These are phyloP conservation scores for Erythrocercus mccallii DNA, from an alignment of 2,113 vertebrate genomes.

Conservation along the genomic window DNA sequence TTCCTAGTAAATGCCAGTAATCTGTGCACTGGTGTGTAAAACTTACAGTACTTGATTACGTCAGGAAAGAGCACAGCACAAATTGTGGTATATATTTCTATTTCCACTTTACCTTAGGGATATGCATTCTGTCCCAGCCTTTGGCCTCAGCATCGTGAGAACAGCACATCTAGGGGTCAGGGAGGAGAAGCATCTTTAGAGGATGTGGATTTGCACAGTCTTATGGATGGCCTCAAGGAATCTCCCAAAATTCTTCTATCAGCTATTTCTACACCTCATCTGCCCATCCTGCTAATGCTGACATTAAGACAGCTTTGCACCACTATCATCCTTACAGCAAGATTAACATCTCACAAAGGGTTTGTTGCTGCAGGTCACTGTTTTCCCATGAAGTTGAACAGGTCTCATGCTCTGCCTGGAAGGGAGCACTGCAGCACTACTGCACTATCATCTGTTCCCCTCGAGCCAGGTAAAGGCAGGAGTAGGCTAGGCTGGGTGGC, in stretches of 20 bases:
- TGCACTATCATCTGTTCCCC: background rate
- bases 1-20: conserved; percentile 50
- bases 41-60: background rate
- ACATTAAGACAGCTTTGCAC: background rate
- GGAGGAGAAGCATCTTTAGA: background rate
- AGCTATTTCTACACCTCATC: background rate
- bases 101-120: background rate
- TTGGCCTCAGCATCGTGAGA: rapidly evolving
- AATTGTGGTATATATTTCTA: background rate
- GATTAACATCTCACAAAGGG: background rate
- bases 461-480: background rate
- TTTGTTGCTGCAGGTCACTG: background rate
- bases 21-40: conserved; percentile 36
- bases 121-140: background rate
- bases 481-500: background rate
- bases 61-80: background rate
- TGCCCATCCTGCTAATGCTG: background rate
- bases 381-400: background rate
- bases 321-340: background rate
- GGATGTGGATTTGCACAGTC: background rate
- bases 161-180: background rate
- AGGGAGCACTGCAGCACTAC: background rate
- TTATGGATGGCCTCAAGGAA: background rate
- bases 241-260: background rate
- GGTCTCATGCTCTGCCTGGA: background rate